Percentiles rank a stretch among this genome's conserved stretches.
Conservation (phyloP, 2,888 invertebrate genomes). For the Beris chalybata region DNA sequence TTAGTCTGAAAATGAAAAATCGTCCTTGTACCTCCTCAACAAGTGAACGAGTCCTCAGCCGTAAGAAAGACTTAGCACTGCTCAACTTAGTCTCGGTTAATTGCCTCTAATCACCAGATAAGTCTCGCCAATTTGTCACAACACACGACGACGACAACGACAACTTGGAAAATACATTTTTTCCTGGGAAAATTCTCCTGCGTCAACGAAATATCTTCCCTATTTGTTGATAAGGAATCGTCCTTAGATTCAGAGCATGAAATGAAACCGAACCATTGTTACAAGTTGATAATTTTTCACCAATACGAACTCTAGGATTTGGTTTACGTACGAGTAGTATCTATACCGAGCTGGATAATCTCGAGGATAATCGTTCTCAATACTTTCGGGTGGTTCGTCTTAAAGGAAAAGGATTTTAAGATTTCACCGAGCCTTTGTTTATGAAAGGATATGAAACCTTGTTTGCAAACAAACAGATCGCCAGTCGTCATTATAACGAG, state of each 20-base stretch:
- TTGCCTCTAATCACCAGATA: slow-evolving; percentile 42
- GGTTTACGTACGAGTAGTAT: background rate
- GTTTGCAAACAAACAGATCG: slow-evolving; percentile 41
- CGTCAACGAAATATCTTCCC: slow-evolving; percentile 28
- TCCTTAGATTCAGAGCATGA: slow-evolving; percentile 11
- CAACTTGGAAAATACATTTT: slow-evolving; percentile 6
- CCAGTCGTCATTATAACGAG: slow-evolving; percentile 21
- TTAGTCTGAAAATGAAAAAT: too few species aligned
- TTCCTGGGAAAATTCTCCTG: slow-evolving; percentile 8
- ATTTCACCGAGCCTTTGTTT: slow-evolving; percentile 39
- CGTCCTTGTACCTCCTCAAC: too few species aligned
- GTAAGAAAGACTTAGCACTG: too few species aligned
- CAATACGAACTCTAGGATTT: background rate
- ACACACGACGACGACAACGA: slow-evolving; percentile 30
- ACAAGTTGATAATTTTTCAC: slow-evolving; percentile 2
- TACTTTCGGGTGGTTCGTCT: slow-evolving; percentile 4
- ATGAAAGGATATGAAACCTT: slow-evolving; percentile 41
- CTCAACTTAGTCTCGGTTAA: slow-evolving; percentile 34
- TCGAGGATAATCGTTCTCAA: slow-evolving; percentile 25
- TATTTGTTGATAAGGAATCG: slow-evolving; percentile 15
- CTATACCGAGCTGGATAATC: slow-evolving; percentile 27
- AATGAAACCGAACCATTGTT: background rate
- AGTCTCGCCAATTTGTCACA: slow-evolving; percentile 43
- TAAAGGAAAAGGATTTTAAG: slow-evolving; percentile 39
- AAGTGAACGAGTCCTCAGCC: too few species aligned